Evolutionary conservation across 2,113 vertebrate genomes (phyloP).

Genomic region (Psilopsiagon aurifrons): DNA sequence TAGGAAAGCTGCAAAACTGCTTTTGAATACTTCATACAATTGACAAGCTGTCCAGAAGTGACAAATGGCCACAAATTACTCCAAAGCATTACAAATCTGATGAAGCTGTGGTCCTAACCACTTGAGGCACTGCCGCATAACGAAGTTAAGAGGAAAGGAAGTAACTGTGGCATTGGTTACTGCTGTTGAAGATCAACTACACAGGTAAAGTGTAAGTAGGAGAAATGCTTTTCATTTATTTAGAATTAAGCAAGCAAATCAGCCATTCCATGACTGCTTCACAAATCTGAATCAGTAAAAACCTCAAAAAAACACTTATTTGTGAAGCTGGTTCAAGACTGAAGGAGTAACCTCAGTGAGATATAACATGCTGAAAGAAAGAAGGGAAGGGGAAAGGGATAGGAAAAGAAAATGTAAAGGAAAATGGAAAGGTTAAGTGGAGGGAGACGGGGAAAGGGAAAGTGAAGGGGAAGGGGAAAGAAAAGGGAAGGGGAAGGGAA

Average conservation of each 20-base stretch:
- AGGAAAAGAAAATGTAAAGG: background rate
- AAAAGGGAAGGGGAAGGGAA: background rate
- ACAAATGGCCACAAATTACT: background rate
- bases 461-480: background rate
- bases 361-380: background rate
- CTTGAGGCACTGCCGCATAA: background rate
- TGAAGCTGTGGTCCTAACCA: background rate
- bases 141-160: background rate
- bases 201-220: background rate
- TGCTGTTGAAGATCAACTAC: background rate
- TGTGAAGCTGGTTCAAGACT: background rate
- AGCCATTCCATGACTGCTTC: background rate
- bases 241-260: background rate
- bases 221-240: background rate
- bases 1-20: background rate
- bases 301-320: background rate
- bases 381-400: background rate
- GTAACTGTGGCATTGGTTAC: background rate
- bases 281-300: background rate
- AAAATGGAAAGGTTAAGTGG: background rate
- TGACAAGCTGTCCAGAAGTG: background rate
- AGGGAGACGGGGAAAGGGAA: background rate
- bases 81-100: background rate
- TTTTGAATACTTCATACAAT: background rate
- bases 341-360: background rate